Base-by-base conservation (phyloP, 2,888 invertebrate genomes). In the Metellina segmentata region DNA sequence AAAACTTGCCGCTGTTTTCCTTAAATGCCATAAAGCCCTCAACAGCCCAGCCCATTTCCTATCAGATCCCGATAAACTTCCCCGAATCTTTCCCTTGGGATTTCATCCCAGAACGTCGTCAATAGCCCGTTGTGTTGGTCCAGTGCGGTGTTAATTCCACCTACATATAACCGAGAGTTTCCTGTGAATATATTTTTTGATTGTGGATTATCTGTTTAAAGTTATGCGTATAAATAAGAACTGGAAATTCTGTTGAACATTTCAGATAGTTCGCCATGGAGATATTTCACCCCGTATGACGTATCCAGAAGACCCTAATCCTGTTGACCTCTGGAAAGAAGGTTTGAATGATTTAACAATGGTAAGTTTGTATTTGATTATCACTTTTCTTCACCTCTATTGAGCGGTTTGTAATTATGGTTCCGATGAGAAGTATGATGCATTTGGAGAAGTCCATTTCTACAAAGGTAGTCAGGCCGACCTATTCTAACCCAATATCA, bases 271-370 rank as follows among this genome's bases (percentile, higher is more conserved):
- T 48, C 52, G 74, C 0, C 89, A 83, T 71, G 77, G 89, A 5
- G 74, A 74, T 19, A 34, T 69, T 4, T 78, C 89, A n/a, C 89
- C 89, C 7, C 16, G 6, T 4, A 16, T 52, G 6, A 20, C 51
- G n/a, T 89, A 83, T 49, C 89, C 89, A 13, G 19, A 83, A 51
- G 83, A 89, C 71, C 89, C 87, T 9, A 86, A 91, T 71, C 81
- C 86, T 16, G 70, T n/a, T 11, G 51, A 75, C 20, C 11, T 72
- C 7, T 83, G 82, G 86, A 72, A 48, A 9, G 91, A 88, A 81
- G 89, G 89, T 0, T 20, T 89, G 0, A 82, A 83, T 2, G 89
- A 89, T 16, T 48, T 89, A 0, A 89, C 82, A n/a, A 71, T 89
- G 83, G 89, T 89, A 48, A 48, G 16, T 6, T 52, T 52, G 19